Evolutionary conservation across 1,140 invertebrate genomes (phyloP), one percentile per base, ranked within the genome.

Genomic region (Drosophila melanica): DNA sequence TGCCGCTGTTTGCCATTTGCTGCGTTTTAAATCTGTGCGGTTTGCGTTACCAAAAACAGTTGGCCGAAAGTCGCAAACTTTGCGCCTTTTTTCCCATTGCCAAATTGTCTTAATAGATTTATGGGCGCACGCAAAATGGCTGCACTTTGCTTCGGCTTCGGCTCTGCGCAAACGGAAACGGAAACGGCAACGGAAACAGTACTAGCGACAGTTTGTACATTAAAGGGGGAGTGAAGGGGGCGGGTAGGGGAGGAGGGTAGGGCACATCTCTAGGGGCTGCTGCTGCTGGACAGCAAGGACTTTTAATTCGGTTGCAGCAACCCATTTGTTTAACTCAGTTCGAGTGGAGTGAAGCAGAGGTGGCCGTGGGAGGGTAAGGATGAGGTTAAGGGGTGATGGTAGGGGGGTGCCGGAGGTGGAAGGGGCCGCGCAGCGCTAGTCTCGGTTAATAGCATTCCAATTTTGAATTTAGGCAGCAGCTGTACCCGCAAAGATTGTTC

Each of bases 51-150:
- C 39, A 45, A 18, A 23, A 58, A 42, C 27, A 58, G 41, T 58
- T 58, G 55, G 55, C 18, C 23, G 51, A 62, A 62, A 54, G 47
- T 73, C 42, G 37, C 57, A 69, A 75, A 54, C 30, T 73, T 72
- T 76, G 51, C 55, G 39, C 55, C 70, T 58, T 60, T 48, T 57
- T 58, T 60, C 42, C 58, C 42, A 60, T 30, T 86, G 82, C 82
- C 82, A 86, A 86, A 86, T 86, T 86, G 82, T 87, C 84, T 79
- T 86, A 86, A 86, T 86, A 82, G 82, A 86, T 86, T 86, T 82
- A 86, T 86, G 84, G 82, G 53, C 79, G 79, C 73, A 87, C 82
- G 82, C 78, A 87, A 86, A 87, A 82, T 87, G 82, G 79, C 82
- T 86, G 79, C 82, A 86, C 82, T 86, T 87, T 77, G 78, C 74